Conservation (phyloP, 2,797 vertebrate genomes). For the Crax fasciolata region DNA sequence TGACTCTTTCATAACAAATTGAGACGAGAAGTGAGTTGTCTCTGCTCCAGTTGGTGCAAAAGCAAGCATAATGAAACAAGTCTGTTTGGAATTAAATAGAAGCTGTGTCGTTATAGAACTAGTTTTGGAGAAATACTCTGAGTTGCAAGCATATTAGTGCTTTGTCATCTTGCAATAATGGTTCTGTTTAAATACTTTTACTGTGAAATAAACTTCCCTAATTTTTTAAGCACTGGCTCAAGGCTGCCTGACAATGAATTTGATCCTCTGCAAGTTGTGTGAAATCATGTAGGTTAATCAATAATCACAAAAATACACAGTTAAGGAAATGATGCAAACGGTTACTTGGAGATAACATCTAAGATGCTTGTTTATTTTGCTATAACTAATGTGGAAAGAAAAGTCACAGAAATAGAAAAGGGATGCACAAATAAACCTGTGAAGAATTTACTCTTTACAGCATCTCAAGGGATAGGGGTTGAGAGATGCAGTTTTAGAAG, state of each 20-base stretch:
- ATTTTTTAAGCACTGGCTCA: neutral
- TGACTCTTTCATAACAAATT: neutral
- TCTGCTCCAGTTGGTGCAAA: neutral
- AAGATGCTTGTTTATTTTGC: neutral
- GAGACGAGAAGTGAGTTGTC: neutral
- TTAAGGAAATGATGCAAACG: neutral
- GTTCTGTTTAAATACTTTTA: neutral
- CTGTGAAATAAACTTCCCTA: neutral
- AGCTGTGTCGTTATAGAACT: neutral
- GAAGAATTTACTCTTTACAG: neutral
- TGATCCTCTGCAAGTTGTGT: neutral
- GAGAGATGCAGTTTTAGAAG: slow-evolving; percentile 49
- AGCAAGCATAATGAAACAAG: neutral
- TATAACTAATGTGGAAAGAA: neutral
- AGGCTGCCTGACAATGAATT: neutral
- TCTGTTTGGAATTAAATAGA: neutral
- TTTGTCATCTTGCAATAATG: neutral
- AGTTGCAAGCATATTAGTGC: neutral
- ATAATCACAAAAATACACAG: neutral
- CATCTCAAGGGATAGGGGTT: slow-evolving; percentile 15
- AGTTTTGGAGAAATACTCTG: neutral
- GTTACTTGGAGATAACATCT: neutral
- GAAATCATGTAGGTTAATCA: neutral
- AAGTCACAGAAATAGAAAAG: neutral
- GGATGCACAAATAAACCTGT: slow-evolving; percentile 14